phyloP scores from a whole-genome alignment of 2,797 vertebrate species.

The Anguilla obscura region DNA sequence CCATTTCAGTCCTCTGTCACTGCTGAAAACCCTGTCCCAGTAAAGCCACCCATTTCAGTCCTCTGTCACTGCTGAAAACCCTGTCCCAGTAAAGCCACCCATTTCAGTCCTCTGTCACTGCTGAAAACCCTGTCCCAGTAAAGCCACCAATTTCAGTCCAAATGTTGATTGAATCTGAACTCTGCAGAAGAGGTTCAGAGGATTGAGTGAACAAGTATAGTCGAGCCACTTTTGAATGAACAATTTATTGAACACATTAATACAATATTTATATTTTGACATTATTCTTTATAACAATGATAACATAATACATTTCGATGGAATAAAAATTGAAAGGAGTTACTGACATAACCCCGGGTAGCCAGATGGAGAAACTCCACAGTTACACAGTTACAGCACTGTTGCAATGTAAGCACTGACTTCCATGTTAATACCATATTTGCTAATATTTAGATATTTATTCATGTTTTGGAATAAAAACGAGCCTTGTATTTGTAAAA shows the following conservation, averaged over 20 bases:
- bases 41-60: not conserved
- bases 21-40: not conserved
- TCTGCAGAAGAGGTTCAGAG: not conserved
- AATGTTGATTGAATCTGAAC: not conserved
- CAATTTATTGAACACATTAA: not conserved
- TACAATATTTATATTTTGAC: not conserved
- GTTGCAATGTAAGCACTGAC: not conserved
- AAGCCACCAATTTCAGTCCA: not conserved
- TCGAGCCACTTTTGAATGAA: not conserved
- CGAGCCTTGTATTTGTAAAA: not conserved
- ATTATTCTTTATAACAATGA: not conserved
- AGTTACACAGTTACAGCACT: not conserved
- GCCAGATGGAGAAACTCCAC: not conserved
- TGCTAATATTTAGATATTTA: not conserved
- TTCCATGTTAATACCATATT: not conserved
- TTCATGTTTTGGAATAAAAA: not conserved
- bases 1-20: not conserved
- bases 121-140: not conserved
- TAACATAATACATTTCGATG: constrained; percentile 8
- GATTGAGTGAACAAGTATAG: not conserved
- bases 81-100: not conserved
- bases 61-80: not conserved
- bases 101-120: not conserved
- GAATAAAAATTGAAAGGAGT: not conserved
- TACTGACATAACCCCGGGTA: not conserved